These are phyloP conservation scores for Lithophane semibrunnea DNA, from an alignment of 2,888 invertebrate species.

Conservation along the genomic window DNA sequence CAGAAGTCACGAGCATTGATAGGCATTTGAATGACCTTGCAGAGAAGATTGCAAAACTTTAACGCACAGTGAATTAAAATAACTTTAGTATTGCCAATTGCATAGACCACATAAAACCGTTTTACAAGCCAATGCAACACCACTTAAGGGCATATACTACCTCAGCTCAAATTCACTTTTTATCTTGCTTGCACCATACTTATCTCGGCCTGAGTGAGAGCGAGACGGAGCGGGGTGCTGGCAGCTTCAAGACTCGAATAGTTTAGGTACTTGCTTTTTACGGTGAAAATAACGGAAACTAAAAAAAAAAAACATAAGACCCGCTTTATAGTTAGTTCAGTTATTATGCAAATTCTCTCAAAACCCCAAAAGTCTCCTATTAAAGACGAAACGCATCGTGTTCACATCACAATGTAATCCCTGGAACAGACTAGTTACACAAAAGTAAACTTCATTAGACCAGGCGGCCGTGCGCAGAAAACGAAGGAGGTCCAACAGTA, in stretches of 20 bases:
- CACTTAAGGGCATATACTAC: neutral
- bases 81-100: neutral
- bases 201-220: no score
- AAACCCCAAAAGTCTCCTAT: neutral
- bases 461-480: conserved; percentile 62
- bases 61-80: no score
- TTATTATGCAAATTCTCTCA: no score
- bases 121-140: neutral
- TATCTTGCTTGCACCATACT: no score
- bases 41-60: neutral
- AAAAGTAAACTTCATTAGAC: conserved; percentile 67
- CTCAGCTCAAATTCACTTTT: no score
- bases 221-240: no score
- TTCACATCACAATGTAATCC: conserved; percentile 52
- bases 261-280: no score
- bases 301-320: no score
- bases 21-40: neutral
- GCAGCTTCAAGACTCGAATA: no score
- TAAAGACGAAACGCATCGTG: conserved; percentile 43
- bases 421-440: conserved; percentile 48
- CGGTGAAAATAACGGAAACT: no score
- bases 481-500: conserved; percentile 46
- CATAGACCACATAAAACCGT: neutral
- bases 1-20: no score
- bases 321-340: no score